A percentile compares a stretch with the other conserved stretches of the same genome.
These are phyloP conservation scores for Aviceda subcristata DNA, from an alignment of 2,113 vertebrate species.

Conservation along the genomic window DNA sequence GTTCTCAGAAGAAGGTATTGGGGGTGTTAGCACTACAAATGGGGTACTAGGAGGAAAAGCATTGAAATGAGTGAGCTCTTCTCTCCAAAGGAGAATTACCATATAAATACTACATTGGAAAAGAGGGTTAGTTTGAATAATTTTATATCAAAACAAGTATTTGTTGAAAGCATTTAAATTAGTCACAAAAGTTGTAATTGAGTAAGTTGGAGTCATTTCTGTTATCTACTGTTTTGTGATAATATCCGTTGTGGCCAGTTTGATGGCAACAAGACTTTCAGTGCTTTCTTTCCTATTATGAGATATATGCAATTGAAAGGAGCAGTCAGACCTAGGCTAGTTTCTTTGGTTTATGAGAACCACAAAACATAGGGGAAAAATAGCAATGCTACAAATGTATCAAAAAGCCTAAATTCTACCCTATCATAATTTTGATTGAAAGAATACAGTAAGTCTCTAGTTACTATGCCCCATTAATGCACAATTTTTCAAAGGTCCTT, in stretches of 20 bases:
- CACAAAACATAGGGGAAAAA: neutral
- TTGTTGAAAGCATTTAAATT: neutral
- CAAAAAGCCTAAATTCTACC: neutral
- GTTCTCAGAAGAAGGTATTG: neutral
- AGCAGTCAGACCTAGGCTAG: neutral
- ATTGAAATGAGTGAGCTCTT: neutral
- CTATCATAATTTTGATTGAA: neutral
- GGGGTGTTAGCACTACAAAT: neutral
- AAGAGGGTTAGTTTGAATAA: neutral
- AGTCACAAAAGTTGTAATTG: neutral
- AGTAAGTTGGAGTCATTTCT: neutral
- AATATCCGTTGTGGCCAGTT: neutral
- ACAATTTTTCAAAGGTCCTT: neutral
- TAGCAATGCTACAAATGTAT: neutral
- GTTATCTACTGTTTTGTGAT: neutral
- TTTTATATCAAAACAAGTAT: neutral
- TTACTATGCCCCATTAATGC: neutral
- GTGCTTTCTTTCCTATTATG: neutral
- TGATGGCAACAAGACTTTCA: neutral
- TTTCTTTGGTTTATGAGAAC: neutral
- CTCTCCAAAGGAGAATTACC: neutral
- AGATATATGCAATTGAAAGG: neutral
- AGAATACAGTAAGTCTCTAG: neutral
- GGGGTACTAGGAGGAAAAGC: neutral
- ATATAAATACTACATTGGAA: neutral